These are phyloP conservation scores for Scophthalmus maximus DNA, from an alignment of 2,113 vertebrate species.

Conservation along the genomic window DNA sequence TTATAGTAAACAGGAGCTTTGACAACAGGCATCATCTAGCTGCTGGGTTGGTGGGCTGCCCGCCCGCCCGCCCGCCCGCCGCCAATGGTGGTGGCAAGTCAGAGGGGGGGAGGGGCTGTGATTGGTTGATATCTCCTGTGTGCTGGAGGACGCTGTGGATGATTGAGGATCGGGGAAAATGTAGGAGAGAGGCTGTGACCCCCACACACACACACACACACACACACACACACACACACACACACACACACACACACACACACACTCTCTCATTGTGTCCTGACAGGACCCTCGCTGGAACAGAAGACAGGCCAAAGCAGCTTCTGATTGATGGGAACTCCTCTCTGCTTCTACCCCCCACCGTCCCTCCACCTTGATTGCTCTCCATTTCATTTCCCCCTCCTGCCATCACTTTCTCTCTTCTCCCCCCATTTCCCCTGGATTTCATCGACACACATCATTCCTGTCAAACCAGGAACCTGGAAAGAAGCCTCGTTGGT, in stretches of 20 bases:
- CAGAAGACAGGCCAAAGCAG: conserved; percentile 63
- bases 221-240: not conserved
- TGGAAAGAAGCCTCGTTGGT: conserved; percentile 9
- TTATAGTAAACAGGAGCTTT: not conserved
- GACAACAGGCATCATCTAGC: conserved; percentile 27
- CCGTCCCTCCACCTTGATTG: conserved; percentile 45
- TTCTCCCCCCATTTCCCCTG: conserved; percentile 2
- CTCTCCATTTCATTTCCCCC: conserved; percentile 63
- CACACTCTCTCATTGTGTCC: conserved; percentile 37
- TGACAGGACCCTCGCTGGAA: conserved; percentile 43
- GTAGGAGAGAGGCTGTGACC: conserved; percentile 34
- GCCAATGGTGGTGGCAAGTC: conserved; percentile 14
- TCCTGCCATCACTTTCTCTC: conserved; percentile 36
- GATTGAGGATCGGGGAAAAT: conserved; percentile 58
- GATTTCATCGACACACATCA: conserved; percentile 30
- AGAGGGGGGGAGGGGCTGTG: conserved; percentile 18
- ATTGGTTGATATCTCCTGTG: conserved; percentile 40
- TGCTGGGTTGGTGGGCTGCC: too few species aligned
- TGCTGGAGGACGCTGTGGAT: conserved; percentile 19
- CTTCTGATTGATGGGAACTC: conserved; percentile 71
- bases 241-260: not conserved
- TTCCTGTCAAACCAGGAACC: conserved; percentile 12
- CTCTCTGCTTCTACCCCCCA: conserved; percentile 13
- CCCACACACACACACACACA: conserved; percentile 21
- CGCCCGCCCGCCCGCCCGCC: conserved; percentile 2